Percentiles rank a stretch among this genome's conserved stretches.
phyloP scores from a whole-genome alignment of 2,797 vertebrate genomes.

The Meriones psammophilus region DNA sequence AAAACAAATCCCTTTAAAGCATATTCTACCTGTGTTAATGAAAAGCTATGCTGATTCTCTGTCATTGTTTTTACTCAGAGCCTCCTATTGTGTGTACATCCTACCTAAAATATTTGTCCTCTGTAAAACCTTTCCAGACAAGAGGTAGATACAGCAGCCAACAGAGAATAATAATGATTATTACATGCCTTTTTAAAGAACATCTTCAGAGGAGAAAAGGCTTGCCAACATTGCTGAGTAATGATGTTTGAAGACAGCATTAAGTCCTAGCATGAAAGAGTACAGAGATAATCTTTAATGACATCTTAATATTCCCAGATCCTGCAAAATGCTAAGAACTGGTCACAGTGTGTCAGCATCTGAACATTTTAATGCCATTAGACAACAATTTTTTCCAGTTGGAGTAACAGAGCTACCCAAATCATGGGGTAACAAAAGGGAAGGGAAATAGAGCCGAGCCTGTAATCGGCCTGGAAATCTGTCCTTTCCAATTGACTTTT shows the following conservation, averaged over 20 bases:
- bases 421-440: neutral
- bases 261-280: conserved; percentile 76
- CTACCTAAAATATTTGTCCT: conserved; percentile 51
- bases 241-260: conserved; percentile 76
- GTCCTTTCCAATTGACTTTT: conserved; percentile 67
- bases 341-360: conserved; percentile 79
- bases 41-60: neutral
- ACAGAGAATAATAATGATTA: conserved; percentile 66
- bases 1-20: conserved; percentile 1
- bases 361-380: conserved; percentile 75
- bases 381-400: conserved; percentile 73
- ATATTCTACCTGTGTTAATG: neutral
- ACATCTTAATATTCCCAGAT: conserved; percentile 80
- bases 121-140: neutral
- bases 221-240: conserved; percentile 72
- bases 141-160: conserved; percentile 5
- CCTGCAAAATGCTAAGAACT: conserved; percentile 76
- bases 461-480: conserved; percentile 56
- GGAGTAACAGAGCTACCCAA: conserved; percentile 67
- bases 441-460: conserved; percentile 34
- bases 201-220: conserved; percentile 70
- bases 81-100: neutral
- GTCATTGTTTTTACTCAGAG: neutral
- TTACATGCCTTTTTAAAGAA: conserved; percentile 59
- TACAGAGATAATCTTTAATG: conserved; percentile 81